Conservation (phyloP, 2,797 vertebrate genomes). For the Tympanoctomys barrerae region DNA sequence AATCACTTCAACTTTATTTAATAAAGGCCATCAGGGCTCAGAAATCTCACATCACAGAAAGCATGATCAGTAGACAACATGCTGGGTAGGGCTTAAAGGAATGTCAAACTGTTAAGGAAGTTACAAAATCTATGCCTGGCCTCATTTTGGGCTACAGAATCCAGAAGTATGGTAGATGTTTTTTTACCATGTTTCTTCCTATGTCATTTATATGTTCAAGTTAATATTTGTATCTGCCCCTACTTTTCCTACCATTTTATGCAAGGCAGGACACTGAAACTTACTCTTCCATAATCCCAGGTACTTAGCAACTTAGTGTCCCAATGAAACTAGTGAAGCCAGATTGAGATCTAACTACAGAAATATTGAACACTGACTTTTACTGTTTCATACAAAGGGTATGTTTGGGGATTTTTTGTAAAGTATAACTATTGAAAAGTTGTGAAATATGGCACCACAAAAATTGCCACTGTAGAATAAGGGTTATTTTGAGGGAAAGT, state of each 20-base stretch:
- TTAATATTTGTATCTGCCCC: neutral
- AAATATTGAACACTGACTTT: neutral
- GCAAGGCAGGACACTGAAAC: neutral
- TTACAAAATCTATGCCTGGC: neutral
- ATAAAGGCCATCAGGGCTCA: neutral
- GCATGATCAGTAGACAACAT: neutral
- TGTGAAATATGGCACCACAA: neutral
- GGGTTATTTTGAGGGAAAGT: neutral
- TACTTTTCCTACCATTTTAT: neutral
- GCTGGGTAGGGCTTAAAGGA: neutral
- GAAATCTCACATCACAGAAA: neutral
- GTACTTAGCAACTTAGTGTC: neutral
- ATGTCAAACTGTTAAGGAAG: neutral
- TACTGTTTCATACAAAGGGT: neutral
- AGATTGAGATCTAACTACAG: neutral
- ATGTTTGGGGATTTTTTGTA: neutral
- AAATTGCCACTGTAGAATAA: neutral
- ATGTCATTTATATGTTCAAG: neutral
- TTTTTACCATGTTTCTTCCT: neutral
- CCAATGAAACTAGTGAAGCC: neutral
- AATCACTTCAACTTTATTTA: neutral
- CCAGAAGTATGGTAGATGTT: neutral
- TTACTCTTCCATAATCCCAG: neutral
- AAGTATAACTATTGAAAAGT: neutral
- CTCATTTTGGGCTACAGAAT: neutral